Evolutionary conservation across 1,140 invertebrate species (phyloP).

Genomic region (Sitobion miscanthi): DNA sequence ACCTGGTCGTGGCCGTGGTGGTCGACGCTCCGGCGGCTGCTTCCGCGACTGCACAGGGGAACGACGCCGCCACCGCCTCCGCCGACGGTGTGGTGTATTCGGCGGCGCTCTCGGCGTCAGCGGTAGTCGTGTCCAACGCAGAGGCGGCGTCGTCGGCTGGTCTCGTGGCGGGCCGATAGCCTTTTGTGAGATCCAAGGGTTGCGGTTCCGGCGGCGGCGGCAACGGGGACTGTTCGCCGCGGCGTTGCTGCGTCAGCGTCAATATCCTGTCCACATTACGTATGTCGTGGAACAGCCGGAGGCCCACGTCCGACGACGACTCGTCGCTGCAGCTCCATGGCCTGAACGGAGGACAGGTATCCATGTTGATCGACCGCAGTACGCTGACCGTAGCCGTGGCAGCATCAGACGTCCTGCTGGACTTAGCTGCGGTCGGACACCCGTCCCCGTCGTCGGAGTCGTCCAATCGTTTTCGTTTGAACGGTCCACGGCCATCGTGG

Average conservation of each 20-base stretch:
- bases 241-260: constrained; percentile 31
- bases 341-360: constrained; percentile 19
- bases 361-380: background rate
- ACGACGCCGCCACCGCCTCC: background rate
- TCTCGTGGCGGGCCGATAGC: background rate
- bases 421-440: constrained; percentile 32
- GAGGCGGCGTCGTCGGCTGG: too few species aligned
- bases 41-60: background rate
- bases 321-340: constrained; percentile 35
- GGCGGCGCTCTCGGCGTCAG: background rate
- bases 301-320: constrained; percentile 41
- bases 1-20: constrained; percentile 69
- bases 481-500: background rate
- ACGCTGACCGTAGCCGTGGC: background rate
- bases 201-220: constrained; percentile 1
- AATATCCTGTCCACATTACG: constrained; percentile 46
- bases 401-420: background rate
- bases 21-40: background rate
- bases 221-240: background rate
- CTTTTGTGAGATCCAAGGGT: constrained; percentile 44
- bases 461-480: constrained; percentile 19
- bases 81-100: background rate
- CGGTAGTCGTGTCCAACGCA: background rate
- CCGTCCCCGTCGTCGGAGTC: background rate
- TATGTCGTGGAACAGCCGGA: constrained; percentile 49